These are phyloP conservation scores for Sebastes fasciatus DNA, from an alignment of 2,113 vertebrate species.

Conservation along the genomic window DNA sequence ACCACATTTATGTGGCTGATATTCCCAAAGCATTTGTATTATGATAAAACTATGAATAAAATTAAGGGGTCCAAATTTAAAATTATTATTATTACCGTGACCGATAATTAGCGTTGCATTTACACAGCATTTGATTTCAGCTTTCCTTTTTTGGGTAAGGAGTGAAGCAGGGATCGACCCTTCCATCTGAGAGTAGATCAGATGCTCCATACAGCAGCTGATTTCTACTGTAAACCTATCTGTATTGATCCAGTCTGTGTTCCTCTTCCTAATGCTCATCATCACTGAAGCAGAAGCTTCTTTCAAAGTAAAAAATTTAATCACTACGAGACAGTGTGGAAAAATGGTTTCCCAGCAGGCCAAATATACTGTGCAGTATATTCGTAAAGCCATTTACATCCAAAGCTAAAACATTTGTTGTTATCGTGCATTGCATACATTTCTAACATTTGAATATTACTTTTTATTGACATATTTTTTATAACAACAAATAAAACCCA, in stretches of 20 bases:
- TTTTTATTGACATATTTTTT: too few species aligned
- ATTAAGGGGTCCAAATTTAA: neutral
- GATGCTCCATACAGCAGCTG: slow-evolving; percentile 18
- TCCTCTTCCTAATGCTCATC: slow-evolving; percentile 38
- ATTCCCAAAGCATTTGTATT: neutral
- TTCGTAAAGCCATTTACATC: neutral
- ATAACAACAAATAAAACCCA: too few species aligned
- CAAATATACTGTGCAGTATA: neutral
- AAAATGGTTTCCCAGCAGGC: slow-evolving; percentile 11
- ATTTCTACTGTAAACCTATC: slow-evolving; percentile 52
- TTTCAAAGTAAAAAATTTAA: slow-evolving; percentile 42
- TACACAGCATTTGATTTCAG: slow-evolving; percentile 20
- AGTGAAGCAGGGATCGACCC: slow-evolving; percentile 6
- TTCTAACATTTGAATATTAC: neutral
- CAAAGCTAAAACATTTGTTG: slow-evolving; percentile 16
- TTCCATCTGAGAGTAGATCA: slow-evolving; percentile 32
- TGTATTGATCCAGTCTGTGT: slow-evolving; percentile 61
- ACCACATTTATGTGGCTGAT: neutral
- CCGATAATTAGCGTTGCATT: slow-evolving; percentile 7
- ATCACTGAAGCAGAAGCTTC: slow-evolving; percentile 31
- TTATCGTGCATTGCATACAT: neutral
- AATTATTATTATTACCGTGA: slow-evolving; percentile 5
- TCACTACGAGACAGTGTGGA: slow-evolving; percentile 10
- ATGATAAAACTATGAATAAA: slow-evolving; percentile 19
- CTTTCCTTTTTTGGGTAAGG: neutral